Conservation (phyloP, 2,888 invertebrate species). For the Ectemnius continuus region DNA sequence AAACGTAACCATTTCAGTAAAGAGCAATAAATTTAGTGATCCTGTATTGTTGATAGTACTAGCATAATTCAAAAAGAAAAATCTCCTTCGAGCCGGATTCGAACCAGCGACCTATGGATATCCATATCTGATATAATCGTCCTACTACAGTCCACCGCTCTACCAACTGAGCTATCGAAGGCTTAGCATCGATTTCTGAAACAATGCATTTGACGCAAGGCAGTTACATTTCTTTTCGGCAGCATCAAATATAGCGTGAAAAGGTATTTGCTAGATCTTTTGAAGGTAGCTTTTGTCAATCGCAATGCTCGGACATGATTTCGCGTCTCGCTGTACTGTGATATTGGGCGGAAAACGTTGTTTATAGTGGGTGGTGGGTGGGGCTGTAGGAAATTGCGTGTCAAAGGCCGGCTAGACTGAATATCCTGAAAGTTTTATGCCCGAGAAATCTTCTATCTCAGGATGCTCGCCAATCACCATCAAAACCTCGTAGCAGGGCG, state of each 20-base stretch:
- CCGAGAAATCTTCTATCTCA: constrained; percentile 54
- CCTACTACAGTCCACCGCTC: constrained; percentile 77
- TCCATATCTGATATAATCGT: constrained; percentile 31
- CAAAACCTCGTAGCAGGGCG: constrained; percentile 67
- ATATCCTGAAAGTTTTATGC: constrained; percentile 49
- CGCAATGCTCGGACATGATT: constrained; percentile 10
- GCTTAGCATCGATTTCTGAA: constrained; percentile 12
- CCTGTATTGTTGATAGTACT: too few species aligned
- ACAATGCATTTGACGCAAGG: background rate
- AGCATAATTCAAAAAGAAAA: constrained; percentile 51
- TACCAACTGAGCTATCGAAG: constrained; percentile 75
- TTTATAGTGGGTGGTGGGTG: constrained; percentile 60
- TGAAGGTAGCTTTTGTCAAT: too few species aligned
- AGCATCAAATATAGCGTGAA: too few species aligned
- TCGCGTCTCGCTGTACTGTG: constrained; percentile 22
- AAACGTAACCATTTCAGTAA: too few species aligned
- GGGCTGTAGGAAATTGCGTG: constrained; percentile 69
- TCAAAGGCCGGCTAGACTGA: constrained; percentile 59
- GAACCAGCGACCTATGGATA: constrained; percentile 78
- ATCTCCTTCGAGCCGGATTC: constrained; percentile 76
- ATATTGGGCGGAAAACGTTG: constrained; percentile 47
- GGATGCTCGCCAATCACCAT: constrained; percentile 75
- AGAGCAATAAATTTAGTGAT: too few species aligned
- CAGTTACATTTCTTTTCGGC: too few species aligned
- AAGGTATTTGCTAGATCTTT: too few species aligned